Percentiles rank a stretch among this genome's conserved stretches.
These are phyloP conservation scores for Ginglymostoma cirratum DNA, from an alignment of 2,113 vertebrate species.

Conservation along the genomic window DNA sequence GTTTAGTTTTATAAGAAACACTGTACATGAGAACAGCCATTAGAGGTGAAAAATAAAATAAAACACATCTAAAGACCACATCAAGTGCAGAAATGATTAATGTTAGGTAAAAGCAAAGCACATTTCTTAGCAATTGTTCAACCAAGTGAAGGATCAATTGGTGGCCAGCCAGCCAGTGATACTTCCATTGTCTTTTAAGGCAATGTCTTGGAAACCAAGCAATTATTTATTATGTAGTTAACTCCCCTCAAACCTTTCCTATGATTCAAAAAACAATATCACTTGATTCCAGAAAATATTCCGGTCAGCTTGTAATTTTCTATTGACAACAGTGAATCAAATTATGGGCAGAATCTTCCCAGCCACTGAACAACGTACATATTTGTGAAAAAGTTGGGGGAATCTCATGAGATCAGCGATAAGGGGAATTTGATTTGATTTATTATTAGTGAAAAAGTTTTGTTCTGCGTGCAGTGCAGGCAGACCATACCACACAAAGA, in stretches of 20 bases:
- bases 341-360: no score
- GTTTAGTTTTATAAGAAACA: constrained; percentile 20
- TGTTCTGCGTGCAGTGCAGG: no score
- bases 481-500: no score
- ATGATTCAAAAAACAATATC: background rate
- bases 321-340: background rate
- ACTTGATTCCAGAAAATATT: background rate
- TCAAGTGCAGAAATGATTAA: background rate
- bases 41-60: background rate
- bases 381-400: no score
- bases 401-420: no score
- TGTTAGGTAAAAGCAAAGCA: background rate
- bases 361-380: no score
- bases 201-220: background rate
- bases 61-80: background rate
- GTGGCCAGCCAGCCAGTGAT: background rate
- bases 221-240: background rate
- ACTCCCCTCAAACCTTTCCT: background rate
- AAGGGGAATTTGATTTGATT: no score
- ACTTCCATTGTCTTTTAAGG: background rate
- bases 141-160: background rate
- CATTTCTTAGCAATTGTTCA: background rate
- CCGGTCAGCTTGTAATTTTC: background rate
- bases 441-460: no score
- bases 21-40: background rate